Evolutionary conservation across 2,113 vertebrate genomes (phyloP), one percentile per base, ranked within the genome.

Genomic region (Cheirogaleus medius): DNA sequence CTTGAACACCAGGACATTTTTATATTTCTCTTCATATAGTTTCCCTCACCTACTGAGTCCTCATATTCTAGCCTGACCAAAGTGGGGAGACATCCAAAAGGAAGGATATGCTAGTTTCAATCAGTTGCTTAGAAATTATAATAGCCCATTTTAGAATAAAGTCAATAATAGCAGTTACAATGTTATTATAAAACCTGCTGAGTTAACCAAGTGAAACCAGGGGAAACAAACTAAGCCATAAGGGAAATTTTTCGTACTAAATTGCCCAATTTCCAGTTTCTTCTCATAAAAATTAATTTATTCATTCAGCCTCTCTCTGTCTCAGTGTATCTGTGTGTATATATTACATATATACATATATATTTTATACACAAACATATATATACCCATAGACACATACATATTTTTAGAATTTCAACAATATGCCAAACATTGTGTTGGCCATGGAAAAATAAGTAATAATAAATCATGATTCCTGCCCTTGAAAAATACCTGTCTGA

Each of bases 181-280:
- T 76, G 49, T 54, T 82, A 71, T 77, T 85, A 74, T 54, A 92
- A 94, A 94, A 73, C 63, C 49, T 86, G 32, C 23, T 71, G 34
- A 80, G 52, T 90, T 89, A 74, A 93, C 34, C 66, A 97, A 82
- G n/a, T 44, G 54, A 94, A 96, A 56, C 42, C n/a, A 91, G 25
- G 56, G 15, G 12, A 93, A 92, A 86, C n/a, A 95, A 91, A 82
- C 7, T 76, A 63, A 93, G 9, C 13, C 1, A 4, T 12, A 66
- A 77, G 15, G 68, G 20, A 92, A 47, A 58, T 21, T 64, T 82
- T 93, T 89, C 34, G 86, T 34, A 42, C 6, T 20, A 74, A 34
- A 74, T 44, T 69, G 60, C 27, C 54, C 23, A 56, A 86, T n/a
- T 58, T 93, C 80, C 1, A n/a, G 27, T 89, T 85, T 85, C 14